phyloP scores from a whole-genome alignment of 2,797 vertebrate genomes.

The Propithecus perrieri region DNA sequence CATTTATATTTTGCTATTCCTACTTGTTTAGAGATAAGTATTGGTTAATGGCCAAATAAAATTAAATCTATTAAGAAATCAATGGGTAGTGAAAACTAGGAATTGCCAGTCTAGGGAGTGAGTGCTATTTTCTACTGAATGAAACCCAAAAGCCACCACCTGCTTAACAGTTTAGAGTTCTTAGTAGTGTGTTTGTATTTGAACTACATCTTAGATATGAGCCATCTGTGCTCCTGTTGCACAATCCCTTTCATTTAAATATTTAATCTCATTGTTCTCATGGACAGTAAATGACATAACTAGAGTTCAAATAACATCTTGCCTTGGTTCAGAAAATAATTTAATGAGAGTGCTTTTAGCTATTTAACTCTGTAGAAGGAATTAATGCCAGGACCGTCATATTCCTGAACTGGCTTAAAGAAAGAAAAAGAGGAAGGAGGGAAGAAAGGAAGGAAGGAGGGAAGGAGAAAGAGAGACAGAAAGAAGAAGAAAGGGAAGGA shows the following conservation, averaged over 20 bases:
- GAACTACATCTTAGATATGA: neutral
- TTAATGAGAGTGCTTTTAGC: neutral
- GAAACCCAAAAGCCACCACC: neutral
- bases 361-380: neutral
- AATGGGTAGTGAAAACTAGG: neutral
- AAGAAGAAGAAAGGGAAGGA: neutral
- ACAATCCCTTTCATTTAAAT: neutral
- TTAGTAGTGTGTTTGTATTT: neutral
- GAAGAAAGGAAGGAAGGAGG: neutral
- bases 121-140: neutral
- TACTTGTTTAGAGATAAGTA: neutral
- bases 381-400: neutral
- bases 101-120: neutral
- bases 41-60: neutral
- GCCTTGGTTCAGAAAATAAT: neutral
- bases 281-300: neutral
- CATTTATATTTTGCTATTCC: neutral
- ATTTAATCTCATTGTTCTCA: neutral
- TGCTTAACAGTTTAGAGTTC: neutral
- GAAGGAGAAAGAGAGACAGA: rapidly evolving
- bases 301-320: neutral
- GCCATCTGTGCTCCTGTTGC: neutral
- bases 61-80: slow-evolving; percentile 8
- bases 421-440: neutral
- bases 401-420: neutral